Conservation (phyloP, 2,888 invertebrate genomes). For the Galeopsomyia nigrocyanea region DNA sequence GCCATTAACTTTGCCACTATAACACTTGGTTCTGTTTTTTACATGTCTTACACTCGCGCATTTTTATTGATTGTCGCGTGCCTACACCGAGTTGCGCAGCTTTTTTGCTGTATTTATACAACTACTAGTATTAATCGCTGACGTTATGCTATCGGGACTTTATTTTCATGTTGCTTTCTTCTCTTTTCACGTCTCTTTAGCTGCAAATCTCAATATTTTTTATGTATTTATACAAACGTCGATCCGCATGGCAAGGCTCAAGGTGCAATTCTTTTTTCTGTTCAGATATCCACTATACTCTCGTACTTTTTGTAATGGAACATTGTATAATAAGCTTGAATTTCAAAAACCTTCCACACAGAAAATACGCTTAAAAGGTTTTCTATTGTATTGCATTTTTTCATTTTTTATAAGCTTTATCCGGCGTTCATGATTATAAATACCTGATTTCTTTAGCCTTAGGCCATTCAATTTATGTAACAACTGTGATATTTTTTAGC, state of each 20-base stretch:
- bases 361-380: conserved; percentile 9
- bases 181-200: conserved; percentile 38
- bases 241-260: too few relatives aligned
- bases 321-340: conserved; percentile 20
- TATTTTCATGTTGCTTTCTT: conserved; percentile 25
- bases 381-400: conserved; percentile 23
- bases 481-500: conserved; percentile 38
- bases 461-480: conserved; percentile 39
- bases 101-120: too few relatives aligned
- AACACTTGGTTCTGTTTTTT: too few relatives aligned
- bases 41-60: too few relatives aligned
- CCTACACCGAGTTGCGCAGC: too few relatives aligned
- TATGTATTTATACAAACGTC: conserved; percentile 15
- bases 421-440: conserved; percentile 23
- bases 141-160: conserved; percentile 27
- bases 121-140: too few relatives aligned
- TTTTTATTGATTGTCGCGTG: too few relatives aligned
- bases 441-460: conserved; percentile 31
- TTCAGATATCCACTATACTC: neutral
- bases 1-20: too few relatives aligned
- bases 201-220: conserved; percentile 24
- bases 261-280: neutral
- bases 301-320: conserved; percentile 7
- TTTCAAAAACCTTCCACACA: conserved; percentile 14
- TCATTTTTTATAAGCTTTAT: conserved; percentile 32